These are phyloP conservation scores for Oreotrochilus melanogaster DNA, from an alignment of 2,113 vertebrate genomes.

Conservation along the genomic window DNA sequence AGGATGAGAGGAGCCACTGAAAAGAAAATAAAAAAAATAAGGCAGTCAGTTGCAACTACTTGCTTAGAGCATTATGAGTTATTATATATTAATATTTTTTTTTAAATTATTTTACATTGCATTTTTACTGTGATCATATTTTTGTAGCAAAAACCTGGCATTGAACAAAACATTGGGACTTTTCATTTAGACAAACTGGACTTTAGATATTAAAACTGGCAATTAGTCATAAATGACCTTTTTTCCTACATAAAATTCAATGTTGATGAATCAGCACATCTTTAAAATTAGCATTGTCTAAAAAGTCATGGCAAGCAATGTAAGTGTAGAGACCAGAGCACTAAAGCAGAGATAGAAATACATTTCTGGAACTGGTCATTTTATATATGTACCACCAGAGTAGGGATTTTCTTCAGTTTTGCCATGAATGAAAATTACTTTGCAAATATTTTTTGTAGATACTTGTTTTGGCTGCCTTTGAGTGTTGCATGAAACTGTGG, in stretches of 20 bases:
- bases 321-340: neutral
- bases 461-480: neutral
- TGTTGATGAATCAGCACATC: slow-evolving; percentile 29
- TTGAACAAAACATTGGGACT: neutral
- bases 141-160: neutral
- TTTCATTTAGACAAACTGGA: neutral
- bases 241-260: neutral
- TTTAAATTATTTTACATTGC: neutral
- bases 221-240: neutral
- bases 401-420: slow-evolving; percentile 10
- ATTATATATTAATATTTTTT: neutral
- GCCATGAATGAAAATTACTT: neutral
- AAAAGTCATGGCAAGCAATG: neutral
- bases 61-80: neutral
- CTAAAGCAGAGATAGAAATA: neutral
- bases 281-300: neutral
- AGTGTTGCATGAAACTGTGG: rapidly evolving
- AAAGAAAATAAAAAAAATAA: neutral
- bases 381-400: neutral
- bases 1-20: neutral
- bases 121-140: neutral
- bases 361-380: neutral
- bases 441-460: neutral
- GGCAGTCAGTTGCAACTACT: neutral
- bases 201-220: neutral